A percentile compares a stretch with the other conserved stretches of the same genome.
These are phyloP conservation scores for Nicator chloris DNA, from an alignment of 2,113 vertebrate species.

Conservation along the genomic window DNA sequence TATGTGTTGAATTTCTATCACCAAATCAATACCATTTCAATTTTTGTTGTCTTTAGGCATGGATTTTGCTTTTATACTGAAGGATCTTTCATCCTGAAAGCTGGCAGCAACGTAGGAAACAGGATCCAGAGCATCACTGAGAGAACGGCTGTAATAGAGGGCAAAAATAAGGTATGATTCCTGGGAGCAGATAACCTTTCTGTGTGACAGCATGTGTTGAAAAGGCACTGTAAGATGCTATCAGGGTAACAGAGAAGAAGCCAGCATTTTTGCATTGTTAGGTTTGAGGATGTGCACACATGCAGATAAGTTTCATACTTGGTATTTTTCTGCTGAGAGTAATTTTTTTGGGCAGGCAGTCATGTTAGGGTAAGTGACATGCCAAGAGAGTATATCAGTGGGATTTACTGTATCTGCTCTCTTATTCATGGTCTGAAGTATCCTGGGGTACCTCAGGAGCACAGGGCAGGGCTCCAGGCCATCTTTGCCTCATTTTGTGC, in stretches of 20 bases:
- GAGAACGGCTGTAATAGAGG: constrained; percentile 82
- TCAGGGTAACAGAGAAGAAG: not conserved
- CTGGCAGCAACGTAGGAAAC: constrained; percentile 78
- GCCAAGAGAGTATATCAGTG: not conserved
- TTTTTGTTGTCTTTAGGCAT: constrained; percentile 54
- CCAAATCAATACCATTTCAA: not conserved
- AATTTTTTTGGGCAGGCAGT: not conserved
- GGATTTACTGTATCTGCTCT: not conserved
- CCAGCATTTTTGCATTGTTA: not conserved
- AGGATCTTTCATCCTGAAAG: constrained; percentile 57
- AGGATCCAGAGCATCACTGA: constrained; percentile 86
- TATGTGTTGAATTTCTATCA: not conserved
- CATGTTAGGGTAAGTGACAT: not conserved
- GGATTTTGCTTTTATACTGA: constrained; percentile 63
- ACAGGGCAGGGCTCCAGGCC: not conserved
- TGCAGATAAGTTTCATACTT: not conserved
- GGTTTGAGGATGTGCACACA: not conserved
- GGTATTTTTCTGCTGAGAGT: not conserved
- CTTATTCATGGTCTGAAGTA: not conserved
- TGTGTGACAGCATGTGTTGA: not conserved
- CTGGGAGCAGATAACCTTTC: not conserved
- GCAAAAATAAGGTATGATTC: constrained; percentile 88
- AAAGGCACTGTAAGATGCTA: not conserved
- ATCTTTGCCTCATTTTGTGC: constrained; percentile 3
- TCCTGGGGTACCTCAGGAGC: not conserved